phyloP scores from a whole-genome alignment of 2,113 vertebrate species.

The Petrocephalus zakoni region DNA sequence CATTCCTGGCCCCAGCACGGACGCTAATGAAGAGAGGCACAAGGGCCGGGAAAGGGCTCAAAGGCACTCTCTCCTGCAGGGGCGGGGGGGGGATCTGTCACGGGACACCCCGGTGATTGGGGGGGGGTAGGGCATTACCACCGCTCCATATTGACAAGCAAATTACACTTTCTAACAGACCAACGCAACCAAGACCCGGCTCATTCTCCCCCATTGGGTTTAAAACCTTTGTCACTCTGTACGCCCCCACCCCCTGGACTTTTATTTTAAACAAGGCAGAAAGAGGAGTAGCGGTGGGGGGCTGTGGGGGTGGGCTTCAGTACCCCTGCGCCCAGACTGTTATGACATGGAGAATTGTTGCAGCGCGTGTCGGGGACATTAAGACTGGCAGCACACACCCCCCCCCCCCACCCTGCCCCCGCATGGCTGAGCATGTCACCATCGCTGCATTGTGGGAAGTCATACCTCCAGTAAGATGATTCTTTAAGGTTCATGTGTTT shows the following conservation, averaged over 20 bases:
- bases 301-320: constrained; percentile 34
- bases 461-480: constrained; percentile 93
- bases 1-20: constrained; percentile 69
- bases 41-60: constrained; percentile 80
- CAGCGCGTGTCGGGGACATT: constrained; percentile 74
- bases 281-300: constrained; percentile 46
- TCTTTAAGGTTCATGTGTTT: constrained; percentile 85
- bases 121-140: constrained; percentile 56
- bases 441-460: constrained; percentile 86
- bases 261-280: constrained; percentile 31
- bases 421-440: constrained; percentile 86
- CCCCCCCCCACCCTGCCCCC: constrained; percentile 66
- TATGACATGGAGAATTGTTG: constrained; percentile 78
- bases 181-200: constrained; percentile 69
- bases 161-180: constrained; percentile 82
- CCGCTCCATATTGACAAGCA: constrained; percentile 82
- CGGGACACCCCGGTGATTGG: constrained; percentile 79
- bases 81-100: constrained; percentile 87
- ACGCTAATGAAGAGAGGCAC: constrained; percentile 95
- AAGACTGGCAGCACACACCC: constrained; percentile 77
- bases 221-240: constrained; percentile 60
- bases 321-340: constrained; percentile 60
- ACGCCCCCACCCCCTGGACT: not conserved
- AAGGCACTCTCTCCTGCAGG: constrained; percentile 79
- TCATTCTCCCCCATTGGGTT: constrained; percentile 81